Base-by-base conservation (phyloP, 2,797 vertebrate species). In the Cossypha dichroa region DNA sequence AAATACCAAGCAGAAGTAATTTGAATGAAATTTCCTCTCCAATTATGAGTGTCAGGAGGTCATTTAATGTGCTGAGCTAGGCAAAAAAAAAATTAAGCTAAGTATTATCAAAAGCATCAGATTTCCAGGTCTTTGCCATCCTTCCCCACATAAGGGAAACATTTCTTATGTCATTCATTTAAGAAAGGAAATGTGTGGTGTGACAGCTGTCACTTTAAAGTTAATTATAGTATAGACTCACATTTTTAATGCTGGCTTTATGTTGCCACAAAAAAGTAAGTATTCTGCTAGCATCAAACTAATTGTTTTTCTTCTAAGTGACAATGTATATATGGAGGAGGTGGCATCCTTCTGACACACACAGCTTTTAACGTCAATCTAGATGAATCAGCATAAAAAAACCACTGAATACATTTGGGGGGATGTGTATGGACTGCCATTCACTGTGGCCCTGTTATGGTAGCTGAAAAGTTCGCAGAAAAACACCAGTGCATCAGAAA, bases 131-230 rank as follows among this genome's bases (percentile, higher is more conserved):
- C 75, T 85, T 93, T 66, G 48, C 72, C 49, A 70, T 70, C 54
- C 51, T 83, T 78, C 54, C 36, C 60, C 70, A 52, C 51, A 62
- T 46, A 91, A 90, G 41, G 63, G 21, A 93, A 90, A 78, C 21
- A 49, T 34, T 93, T 66, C 82, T 87, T 90, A 46, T 34, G 64
- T 69, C 86, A 74, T 22, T 74, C 40, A 74, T 78, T 83, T 89
- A 21, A 82, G 51, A 54, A 85, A 68, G 63, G 72, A 90, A 86
- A 90, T 22, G 43, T 88, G 81, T 78, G 59, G 89, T 8, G 4
- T 66, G 91, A 92, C 82, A 96, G 91, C 93, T 95, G 83, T 64
- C 91, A 96, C 36, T 96, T 96, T 29, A 51, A 83, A 90, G 62
- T 74, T 88, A 88, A 95, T 95, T 93, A 80, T 25, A 80, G 68